Base-by-base conservation (phyloP, 2,797 vertebrate genomes). In the Channallabes apus region DNA sequence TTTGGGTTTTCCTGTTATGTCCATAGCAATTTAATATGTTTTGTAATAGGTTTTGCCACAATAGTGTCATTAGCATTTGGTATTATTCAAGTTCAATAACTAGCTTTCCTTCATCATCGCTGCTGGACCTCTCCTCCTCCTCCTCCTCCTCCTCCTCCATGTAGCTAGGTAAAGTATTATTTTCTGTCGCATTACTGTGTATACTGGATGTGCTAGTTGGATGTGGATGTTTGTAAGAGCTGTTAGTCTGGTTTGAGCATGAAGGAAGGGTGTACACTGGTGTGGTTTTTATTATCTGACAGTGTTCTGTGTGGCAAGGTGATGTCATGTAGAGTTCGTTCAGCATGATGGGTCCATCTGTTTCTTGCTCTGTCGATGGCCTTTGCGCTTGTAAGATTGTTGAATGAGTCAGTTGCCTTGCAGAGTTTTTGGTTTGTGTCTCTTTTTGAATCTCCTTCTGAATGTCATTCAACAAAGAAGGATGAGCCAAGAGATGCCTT, bases 101-200 rank as follows among this genome's bases (percentile, higher is more conserved):
- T 1, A 96, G 93, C 81, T 95, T 96, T 8, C 93, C 94, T 56
- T 96, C 95, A 67, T 96, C 95, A 0, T 96, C 92, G 20, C 94
- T 95, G 92, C 95, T 95, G 87, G 88, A 93, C 80, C 93, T 93
- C 12, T 91, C 92, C 73, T 88, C 86, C 73, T 89, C 87, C 22
- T 93, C 86, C 73, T 89, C 87, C 22, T 93, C 92, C 46, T 32
- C 17, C 38, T 80, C 79, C 62, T 80, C 56, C 80, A 88, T n/a
- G 85, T 35, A 29, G 8, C 82, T 54, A 7, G 61, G 83, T 72
- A 79, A 29, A 27, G 79, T 27, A 54, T 85, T 76, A 64, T 24
- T 27, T 2, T 89, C 86, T 61, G 64, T 35, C 2, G 41, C 27
- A 27, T 84, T 85, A 69, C 38, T 73, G 3, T 73, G 82, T 15